Evolutionary conservation across 2,113 vertebrate genomes (phyloP), one percentile per base, ranked within the genome.

Genomic region (Nothocercus nigrocapillus): DNA sequence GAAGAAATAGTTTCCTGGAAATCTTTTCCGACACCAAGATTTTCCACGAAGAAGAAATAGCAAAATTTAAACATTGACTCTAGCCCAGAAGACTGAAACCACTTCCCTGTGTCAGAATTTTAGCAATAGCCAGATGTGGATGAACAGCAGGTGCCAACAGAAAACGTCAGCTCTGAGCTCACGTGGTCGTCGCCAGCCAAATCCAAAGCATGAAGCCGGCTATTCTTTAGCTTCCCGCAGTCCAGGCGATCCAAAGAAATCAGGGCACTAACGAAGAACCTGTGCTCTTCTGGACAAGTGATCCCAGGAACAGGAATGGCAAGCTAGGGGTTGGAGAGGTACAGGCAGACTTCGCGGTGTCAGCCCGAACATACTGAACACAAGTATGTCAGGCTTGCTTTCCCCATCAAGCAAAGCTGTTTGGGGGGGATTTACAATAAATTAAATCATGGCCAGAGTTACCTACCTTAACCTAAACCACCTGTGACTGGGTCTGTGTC

Each of bases 121-220:
- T 59, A 93, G 92, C 77, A 93, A 95, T 14, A 93, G 77, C 88
- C 93, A 95, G 90, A 90, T 87, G 94, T 58, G 51, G 27, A 69
- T 49, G 90, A 92, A 82, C 62, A 89, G 77, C 90, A 96, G 66
- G 83, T 93, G 88, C 80, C 94, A 94, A 86, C 44, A 97, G 62
- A 90, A 95, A 89, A 85, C 38, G 92, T 87, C 90, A 94, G 86
- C 77, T 96, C 90, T 73, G 58, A 89, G 62, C 62, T 94, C 88
- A 93, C 77, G 47, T 38, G n/a, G 14, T 84, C 80, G 66, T 94
- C 69, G 44, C 30, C 1, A 0, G 85, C 83, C 88, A 87, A 69
- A 67, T 59, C 69, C 77, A 87, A 94, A 82, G 44, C 77, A 72
- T 69, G 63, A 62, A 87, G 69, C 69, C 72, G 19, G 20, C 76